Evolutionary conservation across 2,113 vertebrate genomes (phyloP).

Genomic region (Heterotilapia buettikoferi): DNA sequence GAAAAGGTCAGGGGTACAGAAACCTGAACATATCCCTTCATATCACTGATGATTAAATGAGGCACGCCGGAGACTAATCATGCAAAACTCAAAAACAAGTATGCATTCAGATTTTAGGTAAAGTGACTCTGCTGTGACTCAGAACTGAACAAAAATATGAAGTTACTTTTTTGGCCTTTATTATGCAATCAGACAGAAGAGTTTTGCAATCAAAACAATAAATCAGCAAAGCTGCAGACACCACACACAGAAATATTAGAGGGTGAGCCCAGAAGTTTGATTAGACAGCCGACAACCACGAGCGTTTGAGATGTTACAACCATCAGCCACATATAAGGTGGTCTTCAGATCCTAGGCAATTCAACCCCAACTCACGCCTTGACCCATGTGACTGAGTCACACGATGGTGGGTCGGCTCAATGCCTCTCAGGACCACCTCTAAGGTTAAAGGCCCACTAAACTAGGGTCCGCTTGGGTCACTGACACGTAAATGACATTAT

Average conservation of each 20-base stretch:
- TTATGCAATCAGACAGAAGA: background rate
- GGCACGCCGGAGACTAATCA: background rate
- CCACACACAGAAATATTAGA: background rate
- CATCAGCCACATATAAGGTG: background rate
- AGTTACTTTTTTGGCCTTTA: background rate
- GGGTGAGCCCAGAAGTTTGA: background rate
- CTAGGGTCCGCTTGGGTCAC: rapidly evolving
- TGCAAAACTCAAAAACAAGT: background rate
- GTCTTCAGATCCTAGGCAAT: background rate
- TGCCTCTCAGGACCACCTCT: background rate
- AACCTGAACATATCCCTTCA: background rate
- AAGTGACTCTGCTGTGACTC: background rate
- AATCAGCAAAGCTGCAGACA: background rate
- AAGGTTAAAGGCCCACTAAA: background rate
- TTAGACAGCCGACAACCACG: rapidly evolving
- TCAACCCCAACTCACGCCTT: background rate
- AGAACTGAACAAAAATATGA: background rate
- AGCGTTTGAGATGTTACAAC: background rate
- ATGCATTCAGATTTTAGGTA: background rate
- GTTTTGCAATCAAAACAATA: background rate
- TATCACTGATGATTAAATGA: background rate
- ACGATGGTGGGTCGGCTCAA: background rate
- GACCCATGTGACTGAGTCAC: background rate
- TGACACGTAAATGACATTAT: background rate
- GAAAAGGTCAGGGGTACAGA: background rate